Evolutionary conservation across 2,888 invertebrate species (phyloP).

Genomic region (Acronicta alni): DNA sequence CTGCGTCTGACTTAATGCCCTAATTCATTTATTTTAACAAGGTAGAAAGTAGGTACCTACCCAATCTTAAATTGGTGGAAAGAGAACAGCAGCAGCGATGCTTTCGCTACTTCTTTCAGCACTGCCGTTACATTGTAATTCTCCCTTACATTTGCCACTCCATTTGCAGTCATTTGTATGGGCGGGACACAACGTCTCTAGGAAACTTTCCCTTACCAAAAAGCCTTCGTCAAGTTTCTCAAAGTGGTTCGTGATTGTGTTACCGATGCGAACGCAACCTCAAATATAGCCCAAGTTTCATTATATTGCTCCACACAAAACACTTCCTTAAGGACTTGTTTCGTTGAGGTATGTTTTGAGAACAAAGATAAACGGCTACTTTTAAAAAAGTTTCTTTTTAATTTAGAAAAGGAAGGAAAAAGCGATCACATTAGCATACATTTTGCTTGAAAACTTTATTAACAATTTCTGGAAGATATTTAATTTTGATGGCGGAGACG

Average conservation of each 20-base stretch:
- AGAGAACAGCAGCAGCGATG: slow-evolving; percentile 29
- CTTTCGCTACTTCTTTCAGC: slow-evolving; percentile 45
- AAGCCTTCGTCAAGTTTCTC: slow-evolving; percentile 86
- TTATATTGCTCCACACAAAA: slow-evolving; percentile 55
- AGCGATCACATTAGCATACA: slow-evolving; percentile 1
- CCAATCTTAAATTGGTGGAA: slow-evolving; percentile 31
- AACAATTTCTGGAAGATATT: background rate
- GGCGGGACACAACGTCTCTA: slow-evolving; percentile 70
- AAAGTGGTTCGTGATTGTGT: slow-evolving; percentile 83
- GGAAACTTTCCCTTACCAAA: slow-evolving; percentile 81
- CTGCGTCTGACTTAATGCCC: slow-evolving; percentile 16
- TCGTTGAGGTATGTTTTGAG: slow-evolving; percentile 33
- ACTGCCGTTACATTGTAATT: slow-evolving; percentile 65
- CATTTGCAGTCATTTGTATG: slow-evolving; percentile 84
- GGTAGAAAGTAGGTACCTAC: slow-evolving; percentile 11
- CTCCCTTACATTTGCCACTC: slow-evolving; percentile 67
- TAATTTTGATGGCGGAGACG: no score
- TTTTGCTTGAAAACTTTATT: background rate
- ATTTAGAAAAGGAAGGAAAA: slow-evolving; percentile 1
- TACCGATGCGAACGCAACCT: slow-evolving; percentile 71
- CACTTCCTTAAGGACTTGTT: slow-evolving; percentile 38
- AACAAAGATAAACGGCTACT: slow-evolving; percentile 44
- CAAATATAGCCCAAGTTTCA: slow-evolving; percentile 64
- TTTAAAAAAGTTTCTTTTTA: slow-evolving; percentile 28
- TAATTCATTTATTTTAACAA: slow-evolving; percentile 48